A percentile compares a stretch with the other conserved stretches of the same genome.
Conservation (phyloP, 2,888 invertebrate species). For the Homarus gammarus region DNA sequence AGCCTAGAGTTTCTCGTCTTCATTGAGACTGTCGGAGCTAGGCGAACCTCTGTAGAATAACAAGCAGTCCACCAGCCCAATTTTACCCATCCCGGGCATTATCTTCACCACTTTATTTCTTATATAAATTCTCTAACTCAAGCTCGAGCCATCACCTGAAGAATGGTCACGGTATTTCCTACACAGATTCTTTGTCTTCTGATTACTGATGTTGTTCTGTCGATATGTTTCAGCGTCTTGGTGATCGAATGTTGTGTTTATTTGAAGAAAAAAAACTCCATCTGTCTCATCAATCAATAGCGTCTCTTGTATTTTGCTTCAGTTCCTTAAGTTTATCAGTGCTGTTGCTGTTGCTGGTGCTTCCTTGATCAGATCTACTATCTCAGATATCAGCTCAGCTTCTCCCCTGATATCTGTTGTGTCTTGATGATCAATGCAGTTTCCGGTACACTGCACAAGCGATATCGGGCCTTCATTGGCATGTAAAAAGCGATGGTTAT, state of each 20-base stretch:
- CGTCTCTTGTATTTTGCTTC: no score
- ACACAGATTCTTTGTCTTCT: no score
- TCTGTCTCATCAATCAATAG: no score
- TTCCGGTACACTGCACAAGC: slow-evolving; percentile 20
- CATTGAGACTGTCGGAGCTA: slow-evolving; percentile 35
- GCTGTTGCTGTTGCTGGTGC: no score
- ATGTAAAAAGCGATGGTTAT: slow-evolving; percentile 25
- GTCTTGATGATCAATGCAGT: not conserved
- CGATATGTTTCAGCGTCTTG: no score
- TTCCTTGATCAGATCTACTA: no score
- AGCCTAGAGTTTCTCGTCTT: slow-evolving; percentile 23
- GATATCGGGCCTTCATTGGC: not conserved
- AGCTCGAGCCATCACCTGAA: no score
- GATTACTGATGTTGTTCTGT: no score
- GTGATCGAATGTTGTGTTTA: no score
- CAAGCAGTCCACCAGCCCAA: slow-evolving; percentile 17
- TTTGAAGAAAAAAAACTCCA: no score
- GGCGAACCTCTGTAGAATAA: slow-evolving; percentile 32
- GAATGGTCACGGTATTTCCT: no score
- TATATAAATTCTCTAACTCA: not conserved
- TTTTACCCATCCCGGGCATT: slow-evolving; percentile 26
- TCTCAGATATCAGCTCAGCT: not conserved
- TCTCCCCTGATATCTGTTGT: not conserved
- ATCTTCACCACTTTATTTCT: slow-evolving; percentile 22
- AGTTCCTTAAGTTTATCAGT: no score